phyloP scores from a whole-genome alignment of 2,113 vertebrate species.

The rat (Rattus norvegicus) region DNA sequence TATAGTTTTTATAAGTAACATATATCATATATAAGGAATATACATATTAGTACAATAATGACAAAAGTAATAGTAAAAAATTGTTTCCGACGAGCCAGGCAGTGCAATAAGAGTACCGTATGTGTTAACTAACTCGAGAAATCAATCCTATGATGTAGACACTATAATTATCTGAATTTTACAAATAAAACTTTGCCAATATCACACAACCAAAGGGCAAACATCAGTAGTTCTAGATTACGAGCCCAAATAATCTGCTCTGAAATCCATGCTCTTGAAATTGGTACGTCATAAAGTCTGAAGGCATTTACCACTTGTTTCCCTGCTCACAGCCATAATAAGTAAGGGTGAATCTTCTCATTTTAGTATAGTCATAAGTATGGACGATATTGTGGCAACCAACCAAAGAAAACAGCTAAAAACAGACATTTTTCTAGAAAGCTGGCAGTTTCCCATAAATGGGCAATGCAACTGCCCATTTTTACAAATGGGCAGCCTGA shows the following conservation, averaged over 20 bases:
- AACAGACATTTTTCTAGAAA: slow-evolving; percentile 30
- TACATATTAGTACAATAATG: background rate
- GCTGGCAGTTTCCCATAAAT: background rate
- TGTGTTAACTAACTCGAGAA: background rate
- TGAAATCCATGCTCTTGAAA: background rate
- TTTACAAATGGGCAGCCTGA: background rate
- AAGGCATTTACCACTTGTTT: background rate
- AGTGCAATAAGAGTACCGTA: background rate
- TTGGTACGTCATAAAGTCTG: background rate
- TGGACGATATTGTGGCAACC: background rate
- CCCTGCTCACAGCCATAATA: background rate
- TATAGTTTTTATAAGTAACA: background rate
- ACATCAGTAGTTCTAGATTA: background rate
- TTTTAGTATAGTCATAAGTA: slow-evolving; percentile 11
- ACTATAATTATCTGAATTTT: background rate
- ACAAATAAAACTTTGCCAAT: background rate
- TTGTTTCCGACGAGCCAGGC: background rate
- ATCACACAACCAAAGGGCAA: background rate
- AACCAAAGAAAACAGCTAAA: slow-evolving; percentile 36
- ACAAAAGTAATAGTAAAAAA: slow-evolving; percentile 39
- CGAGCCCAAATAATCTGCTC: background rate
- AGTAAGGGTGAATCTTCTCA: background rate
- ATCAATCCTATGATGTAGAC: background rate
- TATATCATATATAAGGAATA: background rate
- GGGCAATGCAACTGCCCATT: background rate